Percentiles rank a stretch among this genome's conserved stretches.
Evolutionary conservation across 2,888 invertebrate genomes (phyloP).

Genomic region (Melangyna quadrimaculata): DNA sequence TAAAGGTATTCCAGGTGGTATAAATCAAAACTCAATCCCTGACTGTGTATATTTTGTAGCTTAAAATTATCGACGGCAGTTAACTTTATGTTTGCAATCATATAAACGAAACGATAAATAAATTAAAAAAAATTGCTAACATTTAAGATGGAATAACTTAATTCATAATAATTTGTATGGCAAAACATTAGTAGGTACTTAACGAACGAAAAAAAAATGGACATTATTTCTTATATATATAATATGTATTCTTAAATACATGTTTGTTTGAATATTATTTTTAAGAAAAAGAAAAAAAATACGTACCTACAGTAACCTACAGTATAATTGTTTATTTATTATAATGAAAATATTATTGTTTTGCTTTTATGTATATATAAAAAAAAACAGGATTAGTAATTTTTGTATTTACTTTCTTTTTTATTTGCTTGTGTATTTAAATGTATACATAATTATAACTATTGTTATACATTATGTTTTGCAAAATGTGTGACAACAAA

Average conservation of each 20-base stretch:
- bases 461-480: too few species aligned
- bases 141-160: conserved; percentile 40
- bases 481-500: too few species aligned
- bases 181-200: not conserved
- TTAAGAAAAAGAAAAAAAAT: conserved; percentile 4
- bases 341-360: conserved; percentile 52
- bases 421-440: conserved; percentile 31
- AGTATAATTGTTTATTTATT: conserved; percentile 21
- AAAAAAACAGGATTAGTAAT: conserved; percentile 21
- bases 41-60: conserved; percentile 31
- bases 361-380: conserved; percentile 43
- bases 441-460: conserved; percentile 39
- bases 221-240: too few species aligned
- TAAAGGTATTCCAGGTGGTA: not conserved
- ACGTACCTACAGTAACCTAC: conserved; percentile 2
- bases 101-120: conserved; percentile 12
- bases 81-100: conserved; percentile 34
- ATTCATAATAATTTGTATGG: conserved; percentile 7
- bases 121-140: conserved; percentile 19
- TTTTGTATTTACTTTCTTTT: conserved; percentile 14
- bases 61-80: conserved; percentile 67
- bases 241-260: not conserved
- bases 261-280: conserved; percentile 18
- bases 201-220: not conserved
- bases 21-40: not conserved